These are phyloP conservation scores for Eupithecia tripunctaria DNA, from an alignment of 2,888 invertebrate genomes.

Conservation along the genomic window DNA sequence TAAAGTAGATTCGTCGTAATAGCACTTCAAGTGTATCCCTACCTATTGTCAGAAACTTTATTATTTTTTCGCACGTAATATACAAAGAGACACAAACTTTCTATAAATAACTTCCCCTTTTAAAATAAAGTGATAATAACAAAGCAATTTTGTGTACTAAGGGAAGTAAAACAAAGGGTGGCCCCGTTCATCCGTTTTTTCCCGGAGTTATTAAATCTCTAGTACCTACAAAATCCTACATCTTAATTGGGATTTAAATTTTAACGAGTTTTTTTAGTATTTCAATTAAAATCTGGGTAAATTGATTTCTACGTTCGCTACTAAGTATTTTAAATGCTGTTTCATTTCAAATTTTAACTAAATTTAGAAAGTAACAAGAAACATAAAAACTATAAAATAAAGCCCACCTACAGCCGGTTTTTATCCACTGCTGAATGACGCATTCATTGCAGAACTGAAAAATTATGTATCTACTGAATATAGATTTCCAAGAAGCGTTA, in stretches of 20 bases:
- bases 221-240: background rate
- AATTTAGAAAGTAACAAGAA: too few relatives aligned
- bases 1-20: too few relatives aligned
- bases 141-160: conserved; percentile 8
- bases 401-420: background rate
- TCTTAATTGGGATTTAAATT: conserved; percentile 9
- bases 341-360: background rate
- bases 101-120: background rate
- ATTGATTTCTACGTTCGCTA: background rate
- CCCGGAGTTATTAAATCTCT: conserved; percentile 6
- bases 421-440: background rate
- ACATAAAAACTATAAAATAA: too few relatives aligned
- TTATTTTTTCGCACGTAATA: background rate
- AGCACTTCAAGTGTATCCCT: too few relatives aligned
- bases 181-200: conserved; percentile 1
- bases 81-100: background rate
- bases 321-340: background rate
- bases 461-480: background rate
- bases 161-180: conserved; percentile 3
- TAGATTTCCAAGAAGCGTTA: background rate
- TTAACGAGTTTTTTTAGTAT: conserved; percentile 9
- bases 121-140: conserved; percentile 9
- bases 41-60: too few relatives aligned
- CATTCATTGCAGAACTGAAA: too few relatives aligned
- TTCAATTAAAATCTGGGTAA: background rate